A percentile compares a stretch with the other conserved stretches of the same genome.
Conservation (phyloP, 2,113 vertebrate species). For the Ctenomys sociabilis region DNA sequence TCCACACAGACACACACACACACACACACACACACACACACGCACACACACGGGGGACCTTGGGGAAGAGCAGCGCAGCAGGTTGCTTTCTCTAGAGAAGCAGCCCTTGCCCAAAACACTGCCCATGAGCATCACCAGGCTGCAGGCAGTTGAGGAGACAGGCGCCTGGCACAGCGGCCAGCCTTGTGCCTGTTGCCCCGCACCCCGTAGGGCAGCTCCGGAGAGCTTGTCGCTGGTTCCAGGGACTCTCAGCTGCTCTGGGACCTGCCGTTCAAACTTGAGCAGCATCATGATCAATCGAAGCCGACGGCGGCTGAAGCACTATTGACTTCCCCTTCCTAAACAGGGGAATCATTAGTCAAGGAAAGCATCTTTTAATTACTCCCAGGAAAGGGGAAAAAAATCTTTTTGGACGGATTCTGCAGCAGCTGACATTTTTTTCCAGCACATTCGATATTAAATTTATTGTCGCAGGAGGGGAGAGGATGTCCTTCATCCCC, state of each 20-base stretch:
- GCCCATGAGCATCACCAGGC: accelerated
- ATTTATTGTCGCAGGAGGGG: slow-evolving; percentile 87
- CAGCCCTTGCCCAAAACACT: accelerated
- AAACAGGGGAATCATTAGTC: slow-evolving; percentile 93
- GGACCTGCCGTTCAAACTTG: slow-evolving; percentile 82
- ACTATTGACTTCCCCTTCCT: slow-evolving; percentile 94
- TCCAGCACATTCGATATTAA: slow-evolving; percentile 87
- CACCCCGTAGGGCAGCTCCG: slow-evolving; percentile 81
- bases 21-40: accelerated
- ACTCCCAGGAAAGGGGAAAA: slow-evolving; percentile 86
- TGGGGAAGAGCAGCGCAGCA: neutral
- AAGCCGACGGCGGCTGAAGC: slow-evolving; percentile 90
- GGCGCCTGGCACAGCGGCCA: slow-evolving; percentile 68
- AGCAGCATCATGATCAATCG: slow-evolving; percentile 92
- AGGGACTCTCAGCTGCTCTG: slow-evolving; percentile 83
- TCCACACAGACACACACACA: too few relatives aligned
- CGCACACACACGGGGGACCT: accelerated
- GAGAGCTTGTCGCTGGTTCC: slow-evolving; percentile 85
- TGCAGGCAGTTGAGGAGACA: accelerated
- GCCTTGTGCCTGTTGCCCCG: slow-evolving; percentile 65
- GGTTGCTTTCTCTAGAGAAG: neutral
- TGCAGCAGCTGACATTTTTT: slow-evolving; percentile 83
- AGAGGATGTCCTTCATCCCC: slow-evolving; percentile 62
- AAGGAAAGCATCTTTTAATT: slow-evolving; percentile 98
- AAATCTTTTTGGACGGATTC: slow-evolving; percentile 89